Percentiles rank a stretch among this genome's conserved stretches.
Conservation (phyloP, 2,797 vertebrate genomes). For the Sebastes steindachneri region DNA sequence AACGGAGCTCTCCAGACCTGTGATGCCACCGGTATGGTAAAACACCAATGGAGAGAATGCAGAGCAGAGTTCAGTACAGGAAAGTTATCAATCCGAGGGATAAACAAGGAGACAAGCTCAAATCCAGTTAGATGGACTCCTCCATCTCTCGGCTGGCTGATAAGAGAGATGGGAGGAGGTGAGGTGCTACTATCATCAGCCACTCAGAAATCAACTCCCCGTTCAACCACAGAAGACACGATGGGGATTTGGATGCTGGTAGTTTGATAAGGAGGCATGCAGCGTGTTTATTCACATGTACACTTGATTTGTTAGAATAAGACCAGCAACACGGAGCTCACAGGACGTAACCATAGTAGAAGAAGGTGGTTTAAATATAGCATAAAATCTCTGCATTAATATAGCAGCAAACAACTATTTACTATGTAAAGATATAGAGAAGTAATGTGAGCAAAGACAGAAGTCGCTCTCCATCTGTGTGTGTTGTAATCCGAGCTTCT, state of each 20-base stretch:
- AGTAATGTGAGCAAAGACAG: too few species aligned
- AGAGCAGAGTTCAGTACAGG: constrained; percentile 67
- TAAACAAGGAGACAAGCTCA: constrained; percentile 75
- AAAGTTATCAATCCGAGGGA: constrained; percentile 64
- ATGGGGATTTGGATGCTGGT: constrained; percentile 16
- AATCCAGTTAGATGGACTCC: constrained; percentile 59
- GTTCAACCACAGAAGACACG: constrained; percentile 26
- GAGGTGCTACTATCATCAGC: constrained; percentile 63
- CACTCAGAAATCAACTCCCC: constrained; percentile 55
- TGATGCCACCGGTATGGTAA: constrained; percentile 21
- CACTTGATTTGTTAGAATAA: not conserved
- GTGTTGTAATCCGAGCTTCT: too few species aligned
- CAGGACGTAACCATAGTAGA: not conserved
- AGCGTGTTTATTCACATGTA: constrained; percentile 16
- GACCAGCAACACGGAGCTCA: not conserved
- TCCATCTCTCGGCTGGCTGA: constrained; percentile 56
- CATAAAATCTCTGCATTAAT: not conserved
- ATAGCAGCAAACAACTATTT: too few species aligned
- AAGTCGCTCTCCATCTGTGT: too few species aligned
- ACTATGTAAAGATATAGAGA: too few species aligned
- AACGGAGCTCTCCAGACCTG: not conserved
- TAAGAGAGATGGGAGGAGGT: constrained; percentile 64
- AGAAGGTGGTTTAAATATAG: not conserved
- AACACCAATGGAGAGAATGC: constrained; percentile 33
- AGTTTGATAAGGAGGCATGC: constrained; percentile 40